Conservation (phyloP, 53 echinoderm and acorn worm genomes). For the Luidia sarsii region DNA sequence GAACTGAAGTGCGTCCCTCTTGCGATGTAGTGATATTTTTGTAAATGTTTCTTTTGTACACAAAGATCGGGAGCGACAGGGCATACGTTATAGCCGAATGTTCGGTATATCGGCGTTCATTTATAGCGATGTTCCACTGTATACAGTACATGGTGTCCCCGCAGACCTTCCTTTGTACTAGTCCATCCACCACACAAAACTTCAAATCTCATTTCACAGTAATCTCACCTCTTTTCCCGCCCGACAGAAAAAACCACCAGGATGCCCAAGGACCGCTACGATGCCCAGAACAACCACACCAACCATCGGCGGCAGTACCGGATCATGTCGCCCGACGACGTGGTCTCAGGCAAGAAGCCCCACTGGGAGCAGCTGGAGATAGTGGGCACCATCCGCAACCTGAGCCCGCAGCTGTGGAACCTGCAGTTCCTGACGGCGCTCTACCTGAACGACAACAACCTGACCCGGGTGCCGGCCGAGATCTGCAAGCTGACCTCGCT, state of each 20-base stretch:
- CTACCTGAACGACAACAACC: slow-evolving; percentile 96
- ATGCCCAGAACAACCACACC: slow-evolving; percentile 67
- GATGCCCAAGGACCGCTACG: slow-evolving; percentile 94
- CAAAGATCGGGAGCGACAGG: too few relatives aligned
- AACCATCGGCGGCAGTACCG: slow-evolving; percentile 76
- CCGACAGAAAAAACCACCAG: slow-evolving; percentile 67
- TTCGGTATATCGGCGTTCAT: too few relatives aligned
- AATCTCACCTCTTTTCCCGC: background rate
- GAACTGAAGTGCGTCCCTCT: too few relatives aligned
- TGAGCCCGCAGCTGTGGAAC: slow-evolving; percentile 93
- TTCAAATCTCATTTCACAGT: too few relatives aligned
- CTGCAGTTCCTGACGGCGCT: slow-evolving; percentile 85
- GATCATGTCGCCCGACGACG: slow-evolving; percentile 95
- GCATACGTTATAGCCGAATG: too few relatives aligned
- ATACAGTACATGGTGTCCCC: background rate
- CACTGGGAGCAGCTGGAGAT: slow-evolving; percentile 96
- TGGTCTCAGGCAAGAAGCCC: slow-evolving; percentile 94
- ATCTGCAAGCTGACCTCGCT: slow-evolving; percentile 88
- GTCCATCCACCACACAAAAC: too few relatives aligned
- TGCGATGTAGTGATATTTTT: too few relatives aligned
- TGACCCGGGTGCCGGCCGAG: slow-evolving; percentile 92
- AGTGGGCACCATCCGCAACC: slow-evolving; percentile 95
- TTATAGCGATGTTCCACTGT: too few relatives aligned
- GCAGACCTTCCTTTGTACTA: background rate
- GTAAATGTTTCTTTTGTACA: too few relatives aligned